Percentiles rank a stretch among this genome's conserved stretches.
Conservation (phyloP, 1,140 invertebrate species). For the Eufriesea mexicana region DNA sequence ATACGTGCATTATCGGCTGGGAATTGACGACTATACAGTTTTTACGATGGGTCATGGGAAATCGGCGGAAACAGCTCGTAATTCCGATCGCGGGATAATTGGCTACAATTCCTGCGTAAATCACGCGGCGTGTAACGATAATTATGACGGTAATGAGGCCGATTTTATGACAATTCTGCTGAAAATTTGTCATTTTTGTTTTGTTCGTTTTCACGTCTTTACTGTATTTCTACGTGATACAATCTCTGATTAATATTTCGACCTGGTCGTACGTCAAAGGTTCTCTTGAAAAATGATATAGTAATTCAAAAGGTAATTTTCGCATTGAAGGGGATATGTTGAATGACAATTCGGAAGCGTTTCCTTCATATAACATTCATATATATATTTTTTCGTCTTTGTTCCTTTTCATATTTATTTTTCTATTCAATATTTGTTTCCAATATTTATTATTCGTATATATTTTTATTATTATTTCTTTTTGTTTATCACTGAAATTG, state of each 20-base stretch:
- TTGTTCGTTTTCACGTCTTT: background rate
- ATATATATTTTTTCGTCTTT: background rate
- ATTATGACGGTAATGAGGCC: background rate
- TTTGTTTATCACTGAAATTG: no score
- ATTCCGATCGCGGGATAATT: slow-evolving; percentile 5
- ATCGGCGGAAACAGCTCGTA: background rate
- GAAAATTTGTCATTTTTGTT: background rate
- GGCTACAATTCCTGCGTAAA: background rate
- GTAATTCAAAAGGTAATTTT: background rate
- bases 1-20: background rate
- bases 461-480: no score
- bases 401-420: background rate
- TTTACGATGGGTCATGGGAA: background rate
- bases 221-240: background rate
- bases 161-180: background rate
- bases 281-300: background rate
- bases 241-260: background rate
- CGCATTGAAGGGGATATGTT: background rate
- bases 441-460: no score
- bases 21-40: background rate
- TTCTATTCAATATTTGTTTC: no score
- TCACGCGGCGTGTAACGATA: background rate
- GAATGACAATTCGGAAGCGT: background rate
- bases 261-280: no score
- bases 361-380: no score